phyloP scores from a whole-genome alignment of 2,888 invertebrate genomes.

The Caenorhabditis sp. region DNA sequence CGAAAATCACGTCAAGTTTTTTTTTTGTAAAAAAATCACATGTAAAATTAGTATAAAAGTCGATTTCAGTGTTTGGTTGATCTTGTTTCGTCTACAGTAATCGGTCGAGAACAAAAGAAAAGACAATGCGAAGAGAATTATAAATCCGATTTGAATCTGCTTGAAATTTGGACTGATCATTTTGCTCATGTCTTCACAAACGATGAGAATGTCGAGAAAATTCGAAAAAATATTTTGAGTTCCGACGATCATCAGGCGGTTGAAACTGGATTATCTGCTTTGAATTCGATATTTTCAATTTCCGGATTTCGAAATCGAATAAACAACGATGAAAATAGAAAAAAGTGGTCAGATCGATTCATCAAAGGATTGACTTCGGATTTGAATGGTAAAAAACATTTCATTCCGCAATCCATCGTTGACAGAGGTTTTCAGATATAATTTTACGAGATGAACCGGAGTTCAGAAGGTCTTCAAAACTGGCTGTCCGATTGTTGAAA shows the following conservation, averaged over 20 bases:
- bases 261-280: slow-evolving; percentile 10
- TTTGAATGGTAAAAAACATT: slow-evolving; percentile 22
- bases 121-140: slow-evolving; percentile 9
- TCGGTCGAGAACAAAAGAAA: slow-evolving; percentile 6
- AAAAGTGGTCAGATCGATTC: slow-evolving; percentile 17
- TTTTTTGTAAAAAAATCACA: too few relatives aligned
- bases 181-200: slow-evolving; percentile 30
- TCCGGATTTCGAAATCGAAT: slow-evolving; percentile 7
- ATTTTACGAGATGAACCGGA: slow-evolving; percentile 11
- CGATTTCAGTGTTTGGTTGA: slow-evolving; percentile 12
- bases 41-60: too few relatives aligned
- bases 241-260: slow-evolving; percentile 17
- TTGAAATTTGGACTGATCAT: slow-evolving; percentile 27
- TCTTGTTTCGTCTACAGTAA: slow-evolving; percentile 13
- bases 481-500: slow-evolving; percentile 16
- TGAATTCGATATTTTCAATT: slow-evolving; percentile 18
- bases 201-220: slow-evolving; percentile 15
- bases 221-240: slow-evolving; percentile 15
- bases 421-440: slow-evolving; percentile 12
- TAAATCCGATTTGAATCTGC: slow-evolving; percentile 13
- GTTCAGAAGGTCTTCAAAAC: slow-evolving; percentile 17
- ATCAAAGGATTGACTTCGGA: slow-evolving; percentile 2
- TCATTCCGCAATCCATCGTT: too few relatives aligned
- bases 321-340: slow-evolving; percentile 1
- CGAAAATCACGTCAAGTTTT: too few relatives aligned